These are phyloP conservation scores for Syngnathus scovelli DNA, from an alignment of 2,113 vertebrate genomes.

Conservation along the genomic window DNA sequence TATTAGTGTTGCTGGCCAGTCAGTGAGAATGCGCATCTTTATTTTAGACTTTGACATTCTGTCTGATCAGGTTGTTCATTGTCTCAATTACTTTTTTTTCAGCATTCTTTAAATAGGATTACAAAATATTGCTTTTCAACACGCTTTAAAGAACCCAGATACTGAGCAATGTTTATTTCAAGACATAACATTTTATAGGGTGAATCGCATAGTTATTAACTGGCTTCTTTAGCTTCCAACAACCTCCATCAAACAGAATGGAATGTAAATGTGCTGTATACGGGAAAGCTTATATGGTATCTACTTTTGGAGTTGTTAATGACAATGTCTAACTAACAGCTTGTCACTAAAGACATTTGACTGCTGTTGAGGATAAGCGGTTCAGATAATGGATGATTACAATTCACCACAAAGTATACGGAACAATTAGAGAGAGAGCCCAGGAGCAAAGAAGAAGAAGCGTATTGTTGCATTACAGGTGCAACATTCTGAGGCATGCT, in stretches of 20 bases:
- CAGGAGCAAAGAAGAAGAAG: not conserved
- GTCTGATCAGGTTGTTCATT: not conserved
- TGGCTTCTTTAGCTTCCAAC: not conserved
- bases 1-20: constrained; percentile 6
- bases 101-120: not conserved
- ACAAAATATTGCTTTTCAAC: no score
- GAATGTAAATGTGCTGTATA: not conserved
- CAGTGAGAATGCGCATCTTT: constrained; percentile 1
- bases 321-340: not conserved
- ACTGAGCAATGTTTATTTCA: not conserved
- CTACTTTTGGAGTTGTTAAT: not conserved
- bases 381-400: not conserved
- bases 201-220: not conserved
- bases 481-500: not conserved
- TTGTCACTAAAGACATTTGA: not conserved
- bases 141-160: no score
- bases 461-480: not conserved
- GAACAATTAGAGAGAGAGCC: not conserved
- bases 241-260: not conserved
- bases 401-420: not conserved
- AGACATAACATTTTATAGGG: not conserved
- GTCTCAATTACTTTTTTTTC: not conserved
- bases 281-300: not conserved
- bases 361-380: not conserved
- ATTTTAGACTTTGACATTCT: constrained; percentile 1